Evolutionary conservation across 1,140 invertebrate species (phyloP).

Genomic region (Subanguina moxae): DNA sequence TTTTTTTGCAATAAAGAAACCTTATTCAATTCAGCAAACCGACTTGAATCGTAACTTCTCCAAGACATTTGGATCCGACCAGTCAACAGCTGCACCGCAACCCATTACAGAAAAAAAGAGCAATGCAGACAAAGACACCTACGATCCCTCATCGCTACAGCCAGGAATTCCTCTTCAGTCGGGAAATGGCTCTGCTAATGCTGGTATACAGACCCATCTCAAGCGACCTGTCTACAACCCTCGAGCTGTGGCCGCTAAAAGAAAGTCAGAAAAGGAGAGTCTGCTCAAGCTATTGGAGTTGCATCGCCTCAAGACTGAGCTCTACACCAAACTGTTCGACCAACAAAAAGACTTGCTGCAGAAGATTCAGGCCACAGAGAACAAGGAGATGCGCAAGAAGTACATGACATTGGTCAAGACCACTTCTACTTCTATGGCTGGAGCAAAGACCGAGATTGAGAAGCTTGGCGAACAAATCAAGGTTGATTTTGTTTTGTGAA

Average conservation of each 20-base stretch:
- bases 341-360: slow-evolving; percentile 23
- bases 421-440: not conserved
- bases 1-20: too few relatives aligned
- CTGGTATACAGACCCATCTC: not conserved
- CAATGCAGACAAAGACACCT: not conserved
- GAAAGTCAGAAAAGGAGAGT: slow-evolving; percentile 8
- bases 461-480: not conserved
- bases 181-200: not conserved
- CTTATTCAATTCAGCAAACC: not conserved
- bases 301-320: slow-evolving; percentile 20
- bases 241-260: not conserved
- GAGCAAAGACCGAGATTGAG: slow-evolving; percentile 23
- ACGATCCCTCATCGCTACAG: not conserved
- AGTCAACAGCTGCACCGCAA: not conserved
- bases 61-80: not conserved
- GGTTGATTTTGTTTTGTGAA: too few relatives aligned
- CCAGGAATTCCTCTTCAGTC: not conserved
- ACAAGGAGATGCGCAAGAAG: slow-evolving; percentile 28
- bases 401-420: slow-evolving; percentile 25
- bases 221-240: slow-evolving; percentile 9
- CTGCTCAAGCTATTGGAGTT: slow-evolving; percentile 20
- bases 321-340: slow-evolving; percentile 27
- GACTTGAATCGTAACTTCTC: slow-evolving; percentile 1
- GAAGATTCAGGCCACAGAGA: slow-evolving; percentile 15
- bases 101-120: not conserved